phyloP scores from a whole-genome alignment of 2,113 vertebrate genomes.

The Siniperca knerii region DNA sequence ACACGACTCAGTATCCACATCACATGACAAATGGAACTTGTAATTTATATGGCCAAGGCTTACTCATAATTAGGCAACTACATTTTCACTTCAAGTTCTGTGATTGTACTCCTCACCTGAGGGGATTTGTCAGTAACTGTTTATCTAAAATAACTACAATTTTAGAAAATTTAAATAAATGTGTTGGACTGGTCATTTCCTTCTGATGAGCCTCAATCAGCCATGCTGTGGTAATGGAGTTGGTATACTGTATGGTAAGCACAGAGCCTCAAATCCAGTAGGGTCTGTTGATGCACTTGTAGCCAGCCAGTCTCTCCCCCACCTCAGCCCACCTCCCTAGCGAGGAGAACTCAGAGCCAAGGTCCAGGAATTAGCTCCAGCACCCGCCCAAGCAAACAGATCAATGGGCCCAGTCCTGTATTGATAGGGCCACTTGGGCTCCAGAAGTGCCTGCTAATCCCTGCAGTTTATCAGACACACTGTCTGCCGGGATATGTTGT shows the following conservation, averaged over 20 bases:
- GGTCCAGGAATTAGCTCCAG: constrained; percentile 82
- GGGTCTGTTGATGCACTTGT: constrained; percentile 90
- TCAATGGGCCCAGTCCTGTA: constrained; percentile 90
- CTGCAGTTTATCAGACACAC: constrained; percentile 81
- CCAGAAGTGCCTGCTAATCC: constrained; percentile 88
- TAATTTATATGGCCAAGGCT: background rate
- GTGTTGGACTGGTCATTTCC: background rate
- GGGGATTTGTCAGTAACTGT: background rate
- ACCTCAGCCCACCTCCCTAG: constrained; percentile 62
- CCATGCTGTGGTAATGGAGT: constrained; percentile 49
- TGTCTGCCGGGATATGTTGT: constrained; percentile 66
- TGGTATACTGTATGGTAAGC: constrained; percentile 46
- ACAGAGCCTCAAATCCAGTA: constrained; percentile 83
- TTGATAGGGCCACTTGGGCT: constrained; percentile 87
- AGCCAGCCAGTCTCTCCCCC: constrained; percentile 85
- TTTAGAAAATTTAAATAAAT: constrained; percentile 9
- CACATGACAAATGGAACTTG: background rate
- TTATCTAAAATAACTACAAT: background rate
- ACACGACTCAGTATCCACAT: background rate
- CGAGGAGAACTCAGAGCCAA: constrained; percentile 78
- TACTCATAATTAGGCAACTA: background rate
- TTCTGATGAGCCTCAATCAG: constrained; percentile 23
- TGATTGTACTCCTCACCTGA: background rate
- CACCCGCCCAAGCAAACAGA: constrained; percentile 85
- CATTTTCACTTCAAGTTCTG: background rate